phyloP scores from a whole-genome alignment of 2,888 invertebrate genomes.

The Himalopsyche kuldschensis region DNA sequence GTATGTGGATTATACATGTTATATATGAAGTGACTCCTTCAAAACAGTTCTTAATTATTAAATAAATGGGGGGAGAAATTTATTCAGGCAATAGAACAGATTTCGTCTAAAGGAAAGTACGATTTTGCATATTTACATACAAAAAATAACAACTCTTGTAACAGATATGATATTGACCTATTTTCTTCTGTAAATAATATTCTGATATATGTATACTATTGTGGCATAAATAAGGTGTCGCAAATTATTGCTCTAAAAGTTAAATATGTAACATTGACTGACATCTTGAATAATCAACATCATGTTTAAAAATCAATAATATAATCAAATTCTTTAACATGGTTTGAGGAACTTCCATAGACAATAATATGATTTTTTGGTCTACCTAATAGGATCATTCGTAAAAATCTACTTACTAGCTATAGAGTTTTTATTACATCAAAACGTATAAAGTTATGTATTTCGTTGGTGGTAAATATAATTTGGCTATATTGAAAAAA shows the following conservation, averaged over 20 bases:
- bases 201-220: background rate
- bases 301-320: background rate
- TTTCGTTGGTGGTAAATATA: background rate
- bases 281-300: background rate
- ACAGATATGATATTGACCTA: background rate
- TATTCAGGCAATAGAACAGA: too few relatives aligned
- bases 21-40: too few relatives aligned
- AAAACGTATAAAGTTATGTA: background rate
- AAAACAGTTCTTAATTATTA: too few relatives aligned
- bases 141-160: too few relatives aligned
- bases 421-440: background rate
- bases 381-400: background rate
- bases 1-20: too few relatives aligned
- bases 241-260: background rate
- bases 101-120: too few relatives aligned
- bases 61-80: too few relatives aligned
- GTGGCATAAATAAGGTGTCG: too few relatives aligned
- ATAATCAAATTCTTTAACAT: background rate
- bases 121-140: too few relatives aligned
- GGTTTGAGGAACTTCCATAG: background rate
- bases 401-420: background rate
- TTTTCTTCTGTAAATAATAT: background rate
- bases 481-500: background rate
- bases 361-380: background rate
- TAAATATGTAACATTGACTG: background rate